Evolutionary conservation across 2,888 invertebrate species (phyloP), one percentile per base, ranked within the genome.

Genomic region (Drosophila paranaensis): DNA sequence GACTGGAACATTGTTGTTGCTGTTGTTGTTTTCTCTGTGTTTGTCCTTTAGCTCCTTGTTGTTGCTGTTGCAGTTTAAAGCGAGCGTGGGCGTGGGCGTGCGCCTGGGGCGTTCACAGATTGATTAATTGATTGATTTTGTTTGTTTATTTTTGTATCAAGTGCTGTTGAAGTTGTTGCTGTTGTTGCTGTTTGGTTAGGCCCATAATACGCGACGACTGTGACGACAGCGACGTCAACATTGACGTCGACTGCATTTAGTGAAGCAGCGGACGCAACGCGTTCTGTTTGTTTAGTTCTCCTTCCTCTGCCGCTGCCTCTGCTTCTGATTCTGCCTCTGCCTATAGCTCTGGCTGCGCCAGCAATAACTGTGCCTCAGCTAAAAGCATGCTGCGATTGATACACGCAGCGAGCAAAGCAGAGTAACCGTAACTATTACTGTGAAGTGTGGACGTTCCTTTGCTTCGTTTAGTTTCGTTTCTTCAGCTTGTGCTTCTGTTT

Each of bases 41-140:
- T 33, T 54, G n/a, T 54, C 27, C 16, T 43, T 20, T 20, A 20
- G n/a, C 3, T 40, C 9, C 27, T 35, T 54, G 48, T 46, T 54
- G 53, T 50, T 54, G 55, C 51, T 71, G 55, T 42, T 64, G 58
- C 48, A 48, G 45, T 50, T 65, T 64, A 33, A 65, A 64, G 53
- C 54, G 65, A 45, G 55, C 55, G 68, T 61, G 51, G 27, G 60
- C 56, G 20, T 20, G 20, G 27, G 62, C 67, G 71, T 71, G 39
- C 43, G 56, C 61, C 69, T 69, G 78, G 75, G 77, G 78, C 79
- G 87, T 75, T 62, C 75, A 73, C 79, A 73, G 77, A 79, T 79
- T 79, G 83, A 84, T 84, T 88, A 85, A 84, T 84, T 84, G 88
- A 84, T 84, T 84, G 88, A 84, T 88, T 88, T 82, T 84, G 88